These are phyloP conservation scores for Xyrichtys novacula DNA, from an alignment of 2,797 vertebrate genomes.

Conservation along the genomic window DNA sequence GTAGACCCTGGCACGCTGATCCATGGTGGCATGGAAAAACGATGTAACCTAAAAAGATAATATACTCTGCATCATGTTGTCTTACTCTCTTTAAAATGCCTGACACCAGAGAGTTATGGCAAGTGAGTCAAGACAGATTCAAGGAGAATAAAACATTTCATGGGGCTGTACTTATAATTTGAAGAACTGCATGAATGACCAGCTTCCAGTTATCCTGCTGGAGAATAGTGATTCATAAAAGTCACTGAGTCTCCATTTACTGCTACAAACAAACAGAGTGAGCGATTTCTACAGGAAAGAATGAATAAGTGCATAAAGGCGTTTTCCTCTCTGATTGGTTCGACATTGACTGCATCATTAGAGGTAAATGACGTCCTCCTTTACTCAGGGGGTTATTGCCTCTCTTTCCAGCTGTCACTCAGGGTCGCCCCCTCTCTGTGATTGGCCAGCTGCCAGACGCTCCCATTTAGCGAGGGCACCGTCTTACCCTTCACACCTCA, in stretches of 20 bases:
- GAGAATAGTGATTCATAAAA: no score
- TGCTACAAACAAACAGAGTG: neutral
- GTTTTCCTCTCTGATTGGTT: constrained; percentile 28
- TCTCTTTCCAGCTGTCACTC: constrained; percentile 50
- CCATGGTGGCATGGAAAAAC: no score
- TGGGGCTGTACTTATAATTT: no score
- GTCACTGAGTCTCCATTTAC: neutral
- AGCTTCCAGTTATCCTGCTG: no score
- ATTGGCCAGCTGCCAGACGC: constrained; percentile 74
- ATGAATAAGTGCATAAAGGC: constrained; percentile 23
- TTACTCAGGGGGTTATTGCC: constrained; percentile 13
- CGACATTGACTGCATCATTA: constrained; percentile 37
- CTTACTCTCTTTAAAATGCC: no score
- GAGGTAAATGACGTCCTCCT: constrained; percentile 19
- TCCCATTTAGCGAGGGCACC: constrained; percentile 52
- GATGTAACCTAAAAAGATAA: no score
- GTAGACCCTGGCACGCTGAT: no score
- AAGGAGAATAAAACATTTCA: no score
- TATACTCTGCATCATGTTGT: no score
- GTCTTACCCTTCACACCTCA: constrained; percentile 60
- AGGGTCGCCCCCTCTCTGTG: constrained; percentile 51
- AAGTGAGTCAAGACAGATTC: no score
- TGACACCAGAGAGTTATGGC: no score
- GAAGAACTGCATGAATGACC: no score
- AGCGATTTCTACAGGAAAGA: constrained; percentile 30